Conservation (phyloP, 2,888 invertebrate species). For the Cephus runcator region DNA sequence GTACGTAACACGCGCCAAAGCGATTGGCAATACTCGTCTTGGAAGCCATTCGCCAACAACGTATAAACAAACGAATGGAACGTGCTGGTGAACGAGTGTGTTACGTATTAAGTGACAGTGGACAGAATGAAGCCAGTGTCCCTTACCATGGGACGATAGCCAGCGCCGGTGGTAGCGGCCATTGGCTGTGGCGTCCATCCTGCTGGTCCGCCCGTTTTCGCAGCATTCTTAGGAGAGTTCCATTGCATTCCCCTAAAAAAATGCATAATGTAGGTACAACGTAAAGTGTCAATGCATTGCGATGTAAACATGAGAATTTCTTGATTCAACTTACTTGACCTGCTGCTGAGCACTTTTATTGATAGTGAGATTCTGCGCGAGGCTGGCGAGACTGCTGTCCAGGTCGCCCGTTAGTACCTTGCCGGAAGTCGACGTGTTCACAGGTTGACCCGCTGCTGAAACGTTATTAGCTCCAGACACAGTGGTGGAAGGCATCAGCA, state of each 20-base stretch:
- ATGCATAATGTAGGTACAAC: neutral
- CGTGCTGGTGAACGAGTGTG: neutral
- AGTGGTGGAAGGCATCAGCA: conserved; percentile 70
- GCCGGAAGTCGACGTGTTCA: conserved; percentile 68
- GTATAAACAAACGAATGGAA: neutral
- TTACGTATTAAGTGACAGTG: neutral
- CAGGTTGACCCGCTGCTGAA: conserved; percentile 59
- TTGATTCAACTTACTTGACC: conserved; percentile 76
- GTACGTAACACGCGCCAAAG: neutral
- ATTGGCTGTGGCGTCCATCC: conserved; percentile 90
- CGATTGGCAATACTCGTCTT: neutral
- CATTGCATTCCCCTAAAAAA: conserved; percentile 84
- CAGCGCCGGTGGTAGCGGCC: conserved; percentile 88
- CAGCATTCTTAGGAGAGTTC: conserved; percentile 89
- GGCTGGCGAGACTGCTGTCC: conserved; percentile 91
- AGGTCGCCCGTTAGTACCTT: conserved; percentile 92
- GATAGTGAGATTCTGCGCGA: conserved; percentile 93
- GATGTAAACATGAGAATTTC: conserved; percentile 8
- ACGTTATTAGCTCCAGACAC: conserved; percentile 56
- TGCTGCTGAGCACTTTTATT: conserved; percentile 78
- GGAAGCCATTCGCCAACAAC: neutral
- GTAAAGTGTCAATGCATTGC: conserved; percentile 4
- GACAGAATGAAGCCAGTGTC: neutral
- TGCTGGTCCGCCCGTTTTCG: conserved; percentile 76
- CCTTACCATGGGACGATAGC: conserved; percentile 88